A percentile compares a stretch with the other conserved stretches of the same genome.
These are phyloP conservation scores for Actenoides lindsayi DNA, from an alignment of 2,113 vertebrate genomes.

Conservation along the genomic window DNA sequence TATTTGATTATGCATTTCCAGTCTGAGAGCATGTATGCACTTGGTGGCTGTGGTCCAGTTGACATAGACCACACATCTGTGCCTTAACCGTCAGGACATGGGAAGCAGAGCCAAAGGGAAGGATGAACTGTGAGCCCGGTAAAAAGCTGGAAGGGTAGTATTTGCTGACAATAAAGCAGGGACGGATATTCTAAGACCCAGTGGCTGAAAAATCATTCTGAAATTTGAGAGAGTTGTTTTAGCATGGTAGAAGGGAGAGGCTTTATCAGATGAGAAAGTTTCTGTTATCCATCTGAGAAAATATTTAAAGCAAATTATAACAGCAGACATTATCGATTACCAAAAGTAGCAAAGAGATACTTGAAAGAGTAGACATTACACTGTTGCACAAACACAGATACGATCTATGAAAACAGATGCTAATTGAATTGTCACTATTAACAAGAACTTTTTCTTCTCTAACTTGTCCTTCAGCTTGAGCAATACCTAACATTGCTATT, in stretches of 20 bases:
- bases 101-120: background rate
- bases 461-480: background rate
- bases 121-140: background rate
- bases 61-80: background rate
- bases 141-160: background rate
- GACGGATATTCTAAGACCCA: background rate
- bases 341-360: background rate
- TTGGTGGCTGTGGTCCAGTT: background rate
- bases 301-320: background rate
- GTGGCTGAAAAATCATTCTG: background rate
- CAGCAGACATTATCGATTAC: background rate
- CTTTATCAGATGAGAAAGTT: background rate
- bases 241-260: background rate
- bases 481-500: background rate
- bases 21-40: rapidly evolving
- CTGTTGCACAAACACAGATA: background rate
- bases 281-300: background rate
- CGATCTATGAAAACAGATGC: background rate
- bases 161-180: background rate
- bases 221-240: background rate
- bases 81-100: background rate
- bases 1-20: background rate
- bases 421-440: background rate
- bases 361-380: background rate
- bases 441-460: background rate